These are phyloP conservation scores for Incurvaria masculella DNA, from an alignment of 2,888 invertebrate species.

Conservation along the genomic window DNA sequence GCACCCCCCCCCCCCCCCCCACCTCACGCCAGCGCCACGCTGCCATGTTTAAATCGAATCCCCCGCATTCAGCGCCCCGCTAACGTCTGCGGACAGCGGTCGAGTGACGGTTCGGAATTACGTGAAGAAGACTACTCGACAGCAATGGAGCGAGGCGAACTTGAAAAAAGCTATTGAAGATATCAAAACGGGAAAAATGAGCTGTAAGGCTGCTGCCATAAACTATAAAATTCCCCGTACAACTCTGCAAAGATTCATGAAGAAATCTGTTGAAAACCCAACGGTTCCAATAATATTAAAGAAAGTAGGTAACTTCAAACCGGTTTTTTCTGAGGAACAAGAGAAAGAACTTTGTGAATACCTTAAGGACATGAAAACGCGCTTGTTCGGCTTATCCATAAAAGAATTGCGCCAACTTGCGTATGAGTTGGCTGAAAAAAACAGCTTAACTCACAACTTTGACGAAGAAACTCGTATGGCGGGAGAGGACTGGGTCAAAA, in stretches of 20 bases:
- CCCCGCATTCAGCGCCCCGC: neutral
- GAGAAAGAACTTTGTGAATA: slow-evolving; percentile 1
- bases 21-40: neutral
- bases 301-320: neutral
- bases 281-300: neutral
- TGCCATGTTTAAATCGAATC: neutral
- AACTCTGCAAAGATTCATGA: neutral
- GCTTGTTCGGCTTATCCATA: neutral
- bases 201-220: neutral
- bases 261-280: neutral
- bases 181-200: neutral
- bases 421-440: slow-evolving; percentile 4
- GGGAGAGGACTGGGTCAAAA: slow-evolving; percentile 13
- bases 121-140: neutral
- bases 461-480: slow-evolving; percentile 1
- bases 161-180: neutral
- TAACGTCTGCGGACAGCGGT: slow-evolving; percentile 1
- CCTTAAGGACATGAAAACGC: slow-evolving; percentile 1
- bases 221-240: neutral
- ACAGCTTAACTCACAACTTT: neutral
- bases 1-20: neutral
- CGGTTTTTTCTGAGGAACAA: slow-evolving; percentile 1
- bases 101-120: neutral
- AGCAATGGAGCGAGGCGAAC: neutral
- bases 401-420: slow-evolving; percentile 3